Evolutionary conservation across 2,888 invertebrate species (phyloP), one percentile per base, ranked within the genome.

Genomic region (Archips crataeganus): DNA sequence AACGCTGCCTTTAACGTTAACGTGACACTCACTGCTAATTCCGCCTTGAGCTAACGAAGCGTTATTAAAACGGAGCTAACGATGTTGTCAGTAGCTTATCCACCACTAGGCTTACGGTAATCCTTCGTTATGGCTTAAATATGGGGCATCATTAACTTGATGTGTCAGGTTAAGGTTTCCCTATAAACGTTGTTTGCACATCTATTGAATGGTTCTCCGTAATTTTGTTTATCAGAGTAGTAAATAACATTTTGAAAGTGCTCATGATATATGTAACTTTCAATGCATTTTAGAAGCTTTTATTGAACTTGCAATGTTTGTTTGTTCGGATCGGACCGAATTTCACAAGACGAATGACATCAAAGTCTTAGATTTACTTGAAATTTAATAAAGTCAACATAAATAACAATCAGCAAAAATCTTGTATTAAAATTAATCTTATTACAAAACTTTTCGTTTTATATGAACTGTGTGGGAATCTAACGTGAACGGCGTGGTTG

Each of bases 11-110:
- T 49, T 15, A 49, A 15, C 15, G 39, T 36, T 42, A 15, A 6
- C 36, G 34, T 45, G 57, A 54, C 42, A 57, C 54, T 36, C 42
- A 57, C 54, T 36, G 45, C 23, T 8, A 11, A 36, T 23, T 13
- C 49, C 36, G 49, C 39, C 23, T 23, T 36, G 8, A 15, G 32
- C 34, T 51, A 62, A 62, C 57, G 42, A 54, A 63, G 70, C 67
- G 47, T 62, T 72, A 67, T 62, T 72, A 62, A 72, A 57, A 9
- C 39, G 72, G 23, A 11, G 11, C 54, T 67, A 67, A 72, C 72
- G 62, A 67, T 67, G 54, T 67, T 54, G 67, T 57, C 62, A 61
- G n/a, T 42, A 54, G 72, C 67, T 72, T 67, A 67, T 67, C 72
- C 62, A n/a, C 36, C 23, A 61, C 45, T 23, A 9, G 32, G 65